Evolutionary conservation across 2,797 vertebrate species (phyloP), one percentile per base, ranked within the genome.

Genomic region (Hoplostethus mediterraneus): DNA sequence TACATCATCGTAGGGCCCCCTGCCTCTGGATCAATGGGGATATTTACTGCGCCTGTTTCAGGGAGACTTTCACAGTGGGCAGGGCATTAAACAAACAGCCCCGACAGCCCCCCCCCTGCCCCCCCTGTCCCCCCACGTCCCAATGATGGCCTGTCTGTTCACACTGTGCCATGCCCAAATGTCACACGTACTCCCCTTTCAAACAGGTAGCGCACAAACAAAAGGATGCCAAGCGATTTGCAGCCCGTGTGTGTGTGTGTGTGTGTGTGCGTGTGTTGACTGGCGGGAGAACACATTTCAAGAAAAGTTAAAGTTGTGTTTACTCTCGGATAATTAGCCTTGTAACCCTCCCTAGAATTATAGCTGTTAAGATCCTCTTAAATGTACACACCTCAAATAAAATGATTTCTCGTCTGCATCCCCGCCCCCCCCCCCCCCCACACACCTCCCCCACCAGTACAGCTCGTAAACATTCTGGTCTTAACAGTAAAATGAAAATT

Each of bases 1-100:
- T 95, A 93, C 93, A 95, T 95, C 94, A 95, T 95, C 93, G 90
- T 90, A 93, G 92, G 91, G 92, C 92, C 92, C 91, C 93, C 91
- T 93, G 93, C 92, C 90, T 91, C 90, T 89, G 92, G 94, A 95
- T 95, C 94, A 95, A 94, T 95, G 94, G 88, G 89, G 89, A 94
- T 95, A 95, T 95, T 95, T 95, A 95, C 93, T 94, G 93, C 94
- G 82, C 89, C 92, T 92, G 94, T 94, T 95, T 94, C 93, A 91
- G 91, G 89, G 90, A 93, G 92, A 92, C 93, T 93, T 93, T 94
- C 94, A 91, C 91, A 92, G 91, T 91, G 83, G 88, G 87, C 87
- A 90, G 86, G 92, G 90, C 92, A 94, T 94, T 93, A 95, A 95
- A 94, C 92, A 94, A 94, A 93, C 92, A 91, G 86, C 87, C 88